Evolutionary conservation across 2,113 vertebrate genomes (phyloP).

Genomic region (Atractosteus spatula): DNA sequence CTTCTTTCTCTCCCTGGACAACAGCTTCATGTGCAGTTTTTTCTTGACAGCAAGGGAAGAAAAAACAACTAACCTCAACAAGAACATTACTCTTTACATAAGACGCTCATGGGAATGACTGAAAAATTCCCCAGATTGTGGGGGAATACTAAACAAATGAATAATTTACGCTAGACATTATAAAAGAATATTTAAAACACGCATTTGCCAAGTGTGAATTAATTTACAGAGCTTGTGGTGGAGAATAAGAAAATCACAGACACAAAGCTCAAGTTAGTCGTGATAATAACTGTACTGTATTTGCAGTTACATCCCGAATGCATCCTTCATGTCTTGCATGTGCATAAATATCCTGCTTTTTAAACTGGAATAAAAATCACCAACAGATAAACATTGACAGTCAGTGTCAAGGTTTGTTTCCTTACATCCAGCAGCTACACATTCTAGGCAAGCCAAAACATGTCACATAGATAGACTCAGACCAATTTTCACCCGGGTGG

Average conservation of each 20-base stretch:
- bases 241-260: too few relatives aligned
- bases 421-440: too few relatives aligned
- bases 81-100: constrained; percentile 44
- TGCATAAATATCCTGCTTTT: too few relatives aligned
- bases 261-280: too few relatives aligned
- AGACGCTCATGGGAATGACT: constrained; percentile 32
- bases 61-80: constrained; percentile 17
- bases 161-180: constrained; percentile 52
- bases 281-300: too few relatives aligned
- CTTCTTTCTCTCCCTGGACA: too few relatives aligned
- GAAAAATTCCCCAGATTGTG: constrained; percentile 52
- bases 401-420: too few relatives aligned
- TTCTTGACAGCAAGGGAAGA: constrained; percentile 13
- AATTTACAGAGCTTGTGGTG: too few relatives aligned
- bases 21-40: neutral
- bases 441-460: neutral
- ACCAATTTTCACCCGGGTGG: constrained; percentile 50
- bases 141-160: constrained; percentile 57
- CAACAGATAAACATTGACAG: too few relatives aligned
- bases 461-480: constrained; percentile 29
- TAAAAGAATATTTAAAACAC: constrained; percentile 47
- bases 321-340: too few relatives aligned
- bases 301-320: too few relatives aligned
- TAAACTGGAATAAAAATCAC: too few relatives aligned
- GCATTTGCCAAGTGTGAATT: constrained; percentile 41